These are phyloP conservation scores for Plagodis pulveraria DNA, from an alignment of 2,888 invertebrate species.

Conservation along the genomic window DNA sequence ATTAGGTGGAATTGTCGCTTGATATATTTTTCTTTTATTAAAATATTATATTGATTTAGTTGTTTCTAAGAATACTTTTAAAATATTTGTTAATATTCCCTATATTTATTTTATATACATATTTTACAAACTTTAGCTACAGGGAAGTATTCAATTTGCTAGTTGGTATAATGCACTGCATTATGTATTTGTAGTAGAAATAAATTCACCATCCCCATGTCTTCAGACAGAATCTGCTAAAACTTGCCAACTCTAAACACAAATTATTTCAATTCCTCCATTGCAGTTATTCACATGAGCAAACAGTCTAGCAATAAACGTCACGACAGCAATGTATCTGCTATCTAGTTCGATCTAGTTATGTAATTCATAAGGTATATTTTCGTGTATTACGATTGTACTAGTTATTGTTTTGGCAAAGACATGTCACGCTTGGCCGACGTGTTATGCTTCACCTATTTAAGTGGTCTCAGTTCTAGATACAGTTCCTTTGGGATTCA, in stretches of 20 bases:
- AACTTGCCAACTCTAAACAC: constrained; percentile 16
- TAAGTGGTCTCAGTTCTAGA: constrained; percentile 59
- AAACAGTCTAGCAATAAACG: constrained; percentile 52
- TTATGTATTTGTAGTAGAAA: background rate
- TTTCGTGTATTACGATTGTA: constrained; percentile 24
- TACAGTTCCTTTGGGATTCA: constrained; percentile 54
- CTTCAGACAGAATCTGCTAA: background rate
- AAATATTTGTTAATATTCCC: too few species aligned
- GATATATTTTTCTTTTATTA: too few species aligned
- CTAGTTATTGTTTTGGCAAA: constrained; percentile 29
- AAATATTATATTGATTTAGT: too few species aligned
- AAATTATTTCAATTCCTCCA: constrained; percentile 31
- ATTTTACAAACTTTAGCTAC: too few species aligned
- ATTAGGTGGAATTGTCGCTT: too few species aligned
- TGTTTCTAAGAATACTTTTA: too few species aligned
- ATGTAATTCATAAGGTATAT: constrained; percentile 36
- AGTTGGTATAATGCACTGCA: background rate
- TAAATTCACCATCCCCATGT: background rate
- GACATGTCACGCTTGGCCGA: constrained; percentile 57
- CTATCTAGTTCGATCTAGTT: constrained; percentile 4
- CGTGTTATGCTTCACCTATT: constrained; percentile 63
- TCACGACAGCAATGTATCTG: constrained; percentile 37
- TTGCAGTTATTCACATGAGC: constrained; percentile 40
- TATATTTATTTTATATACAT: too few species aligned
- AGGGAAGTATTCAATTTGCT: too few species aligned